Percentiles rank a stretch among this genome's conserved stretches.
Conservation (phyloP, 2,113 vertebrate species). For the Zosterops pallidus region DNA sequence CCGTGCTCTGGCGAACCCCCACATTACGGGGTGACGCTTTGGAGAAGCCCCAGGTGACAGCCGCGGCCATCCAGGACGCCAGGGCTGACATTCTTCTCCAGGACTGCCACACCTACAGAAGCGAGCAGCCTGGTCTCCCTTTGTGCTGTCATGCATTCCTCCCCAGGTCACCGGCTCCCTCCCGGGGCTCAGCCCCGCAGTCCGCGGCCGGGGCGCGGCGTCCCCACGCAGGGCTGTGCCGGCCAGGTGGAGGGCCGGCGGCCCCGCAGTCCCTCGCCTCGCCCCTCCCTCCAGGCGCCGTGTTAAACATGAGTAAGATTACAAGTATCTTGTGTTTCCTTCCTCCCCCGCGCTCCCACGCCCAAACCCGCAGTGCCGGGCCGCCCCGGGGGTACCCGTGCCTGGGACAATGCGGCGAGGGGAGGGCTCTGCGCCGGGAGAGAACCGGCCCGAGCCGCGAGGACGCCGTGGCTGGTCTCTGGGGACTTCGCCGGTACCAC, state of each 20-base stretch:
- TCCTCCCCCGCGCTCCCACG: neutral
- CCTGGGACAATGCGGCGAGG: neutral
- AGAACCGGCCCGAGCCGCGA: neutral
- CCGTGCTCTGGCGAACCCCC: neutral
- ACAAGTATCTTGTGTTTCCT: neutral
- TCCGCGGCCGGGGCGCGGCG: neutral
- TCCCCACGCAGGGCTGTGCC: neutral
- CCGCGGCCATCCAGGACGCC: neutral
- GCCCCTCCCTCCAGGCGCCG: neutral
- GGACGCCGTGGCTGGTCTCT: neutral
- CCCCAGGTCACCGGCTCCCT: rapidly evolving
- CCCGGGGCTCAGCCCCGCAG: neutral
- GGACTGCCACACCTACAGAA: neutral
- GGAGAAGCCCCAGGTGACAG: neutral
- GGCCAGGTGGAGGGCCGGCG: neutral
- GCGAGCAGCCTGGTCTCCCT: neutral
- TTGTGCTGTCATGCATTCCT: neutral
- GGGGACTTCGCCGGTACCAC: neutral
- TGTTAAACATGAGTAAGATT: neutral
- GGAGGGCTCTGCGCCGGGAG: neutral
- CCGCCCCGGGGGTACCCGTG: neutral
- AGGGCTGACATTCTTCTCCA: neutral
- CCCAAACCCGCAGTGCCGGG: neutral
- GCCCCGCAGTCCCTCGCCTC: neutral
- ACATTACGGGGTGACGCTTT: rapidly evolving